These are phyloP conservation scores for Dasypogon diadema DNA, from an alignment of 2,888 invertebrate species.

Conservation along the genomic window DNA sequence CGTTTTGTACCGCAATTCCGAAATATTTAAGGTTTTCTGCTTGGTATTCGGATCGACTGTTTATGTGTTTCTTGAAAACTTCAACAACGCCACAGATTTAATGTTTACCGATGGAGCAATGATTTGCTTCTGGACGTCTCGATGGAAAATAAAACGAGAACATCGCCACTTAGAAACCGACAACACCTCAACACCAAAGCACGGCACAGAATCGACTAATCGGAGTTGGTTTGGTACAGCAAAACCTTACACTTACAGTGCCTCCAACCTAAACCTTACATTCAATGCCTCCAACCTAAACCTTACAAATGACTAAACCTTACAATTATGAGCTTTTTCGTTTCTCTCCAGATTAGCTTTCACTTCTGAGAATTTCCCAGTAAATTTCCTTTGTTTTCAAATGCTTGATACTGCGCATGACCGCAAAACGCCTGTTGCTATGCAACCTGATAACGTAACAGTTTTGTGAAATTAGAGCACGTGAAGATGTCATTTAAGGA, in stretches of 20 bases:
- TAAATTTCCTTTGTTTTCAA: background rate
- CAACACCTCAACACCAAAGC: too few species aligned
- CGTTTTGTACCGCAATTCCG: background rate
- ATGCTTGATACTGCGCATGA: background rate
- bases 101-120: too few species aligned
- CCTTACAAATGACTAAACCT: too few species aligned
- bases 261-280: too few species aligned
- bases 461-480: background rate
- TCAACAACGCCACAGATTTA: too few species aligned
- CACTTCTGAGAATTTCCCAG: background rate
- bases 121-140: background rate
- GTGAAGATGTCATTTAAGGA: conserved; percentile 66
- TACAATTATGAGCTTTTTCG: too few species aligned
- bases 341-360: background rate
- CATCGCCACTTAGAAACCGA: background rate
- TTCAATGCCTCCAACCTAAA: too few species aligned
- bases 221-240: background rate
- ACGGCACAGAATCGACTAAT: conserved; percentile 1
- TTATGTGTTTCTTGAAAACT: too few species aligned
- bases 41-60: too few species aligned
- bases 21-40: background rate
- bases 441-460: conserved; percentile 19
- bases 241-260: too few species aligned
- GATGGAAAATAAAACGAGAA: background rate
- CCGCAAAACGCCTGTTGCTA: conserved; percentile 42